phyloP scores from a whole-genome alignment of 2,113 vertebrate genomes.

The Corvus moneduloides region DNA sequence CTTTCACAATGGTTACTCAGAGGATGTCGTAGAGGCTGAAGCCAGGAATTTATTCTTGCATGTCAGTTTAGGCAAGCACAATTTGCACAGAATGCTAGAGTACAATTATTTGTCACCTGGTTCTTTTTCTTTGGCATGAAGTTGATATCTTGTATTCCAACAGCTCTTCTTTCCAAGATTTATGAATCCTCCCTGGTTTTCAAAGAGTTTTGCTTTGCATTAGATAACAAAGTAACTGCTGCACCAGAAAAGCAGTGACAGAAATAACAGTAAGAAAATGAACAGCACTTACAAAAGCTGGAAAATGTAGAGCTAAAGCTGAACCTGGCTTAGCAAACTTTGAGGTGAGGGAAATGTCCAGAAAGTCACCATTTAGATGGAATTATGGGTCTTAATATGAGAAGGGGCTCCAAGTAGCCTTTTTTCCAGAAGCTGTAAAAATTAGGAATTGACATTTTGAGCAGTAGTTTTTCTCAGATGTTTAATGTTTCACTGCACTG shows the following conservation, averaged over 20 bases:
- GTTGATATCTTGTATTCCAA: not conserved
- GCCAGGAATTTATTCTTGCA: not conserved
- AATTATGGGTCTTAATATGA: not conserved
- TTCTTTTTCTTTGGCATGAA: not conserved
- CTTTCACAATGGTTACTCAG: not conserved
- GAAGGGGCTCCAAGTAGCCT: not conserved
- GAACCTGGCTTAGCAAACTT: not conserved
- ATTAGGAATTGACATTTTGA: not conserved
- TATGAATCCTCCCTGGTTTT: not conserved
- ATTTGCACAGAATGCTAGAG: not conserved
- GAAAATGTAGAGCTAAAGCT: not conserved
- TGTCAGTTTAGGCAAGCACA: not conserved
- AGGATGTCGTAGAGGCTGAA: not conserved
- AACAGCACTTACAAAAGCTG: not conserved
- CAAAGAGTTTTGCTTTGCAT: constrained; percentile 14
- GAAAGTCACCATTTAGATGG: not conserved
- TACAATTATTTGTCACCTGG: not conserved
- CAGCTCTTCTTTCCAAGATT: not conserved
- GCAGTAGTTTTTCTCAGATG: not conserved
- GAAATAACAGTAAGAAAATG: not conserved
- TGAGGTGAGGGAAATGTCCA: not conserved
- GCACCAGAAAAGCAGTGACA: not conserved
- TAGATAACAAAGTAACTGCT: not conserved
- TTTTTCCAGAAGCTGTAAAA: not conserved
- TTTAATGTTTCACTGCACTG: not conserved